phyloP scores from a whole-genome alignment of 2,113 vertebrate species.

The Nibea albiflora region DNA sequence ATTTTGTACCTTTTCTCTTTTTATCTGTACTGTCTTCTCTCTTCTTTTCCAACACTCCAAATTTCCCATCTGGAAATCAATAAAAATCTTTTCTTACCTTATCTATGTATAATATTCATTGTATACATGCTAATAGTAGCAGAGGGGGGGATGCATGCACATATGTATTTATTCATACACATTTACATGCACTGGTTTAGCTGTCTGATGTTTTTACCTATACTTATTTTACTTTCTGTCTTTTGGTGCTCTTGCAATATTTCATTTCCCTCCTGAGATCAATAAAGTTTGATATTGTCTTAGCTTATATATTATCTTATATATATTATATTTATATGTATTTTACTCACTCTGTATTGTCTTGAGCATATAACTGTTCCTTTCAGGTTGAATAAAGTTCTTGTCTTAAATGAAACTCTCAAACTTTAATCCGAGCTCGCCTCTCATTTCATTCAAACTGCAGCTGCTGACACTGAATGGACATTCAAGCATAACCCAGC shows the following conservation, averaged over 20 bases:
- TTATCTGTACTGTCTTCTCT: background rate
- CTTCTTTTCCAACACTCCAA: background rate
- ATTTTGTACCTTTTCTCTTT: background rate
- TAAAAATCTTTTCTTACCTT: background rate
- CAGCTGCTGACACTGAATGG: conserved; percentile 2
- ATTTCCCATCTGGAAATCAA: background rate
- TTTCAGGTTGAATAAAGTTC: background rate
- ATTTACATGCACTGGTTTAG: no score
- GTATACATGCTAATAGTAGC: background rate
- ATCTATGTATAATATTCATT: background rate
- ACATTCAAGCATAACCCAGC: background rate
- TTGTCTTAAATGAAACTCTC: background rate
- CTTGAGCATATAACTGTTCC: background rate
- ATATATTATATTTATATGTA: background rate
- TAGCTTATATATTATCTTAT: background rate
- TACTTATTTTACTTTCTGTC: no score
- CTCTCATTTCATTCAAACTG: background rate
- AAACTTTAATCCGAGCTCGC: no score
- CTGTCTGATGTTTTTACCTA: no score
- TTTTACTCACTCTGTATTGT: background rate
- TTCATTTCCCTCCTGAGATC: background rate
- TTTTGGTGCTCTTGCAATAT: background rate
- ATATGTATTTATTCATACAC: no score
- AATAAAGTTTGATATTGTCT: background rate
- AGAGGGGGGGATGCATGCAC: background rate